Evolutionary conservation across 2,113 vertebrate genomes (phyloP).

Genomic region (Centropus unirufus): DNA sequence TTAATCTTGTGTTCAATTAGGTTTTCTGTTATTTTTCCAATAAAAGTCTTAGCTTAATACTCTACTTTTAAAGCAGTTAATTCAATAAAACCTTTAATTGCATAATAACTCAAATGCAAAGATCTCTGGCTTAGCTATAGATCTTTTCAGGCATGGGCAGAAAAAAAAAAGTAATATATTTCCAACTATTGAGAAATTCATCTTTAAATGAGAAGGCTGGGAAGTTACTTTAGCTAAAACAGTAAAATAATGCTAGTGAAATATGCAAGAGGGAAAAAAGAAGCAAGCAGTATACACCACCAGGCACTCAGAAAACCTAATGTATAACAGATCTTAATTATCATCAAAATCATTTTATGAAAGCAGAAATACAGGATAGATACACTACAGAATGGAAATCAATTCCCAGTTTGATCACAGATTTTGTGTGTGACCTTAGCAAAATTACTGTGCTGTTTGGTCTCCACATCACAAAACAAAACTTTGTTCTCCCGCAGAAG

Average conservation of each 20-base stretch:
- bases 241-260: background rate
- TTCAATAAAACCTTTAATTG: background rate
- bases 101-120: background rate
- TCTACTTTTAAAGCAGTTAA: background rate
- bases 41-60: background rate
- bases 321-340: background rate
- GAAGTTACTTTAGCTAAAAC: background rate
- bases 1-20: background rate
- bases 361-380: background rate
- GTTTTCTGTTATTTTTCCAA: conserved; percentile 9
- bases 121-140: background rate
- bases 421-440: background rate
- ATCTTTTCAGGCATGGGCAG: background rate
- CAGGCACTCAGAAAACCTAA: background rate
- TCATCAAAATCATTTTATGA: background rate
- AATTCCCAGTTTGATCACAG: background rate
- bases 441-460: background rate
- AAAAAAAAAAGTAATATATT: background rate
- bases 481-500: background rate
- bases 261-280: background rate
- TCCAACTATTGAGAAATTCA: background rate
- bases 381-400: background rate
- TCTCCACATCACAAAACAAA: background rate
- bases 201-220: background rate
- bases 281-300: background rate